Conservation (phyloP, 2,888 invertebrate species). For the Platypus cylindrus region DNA sequence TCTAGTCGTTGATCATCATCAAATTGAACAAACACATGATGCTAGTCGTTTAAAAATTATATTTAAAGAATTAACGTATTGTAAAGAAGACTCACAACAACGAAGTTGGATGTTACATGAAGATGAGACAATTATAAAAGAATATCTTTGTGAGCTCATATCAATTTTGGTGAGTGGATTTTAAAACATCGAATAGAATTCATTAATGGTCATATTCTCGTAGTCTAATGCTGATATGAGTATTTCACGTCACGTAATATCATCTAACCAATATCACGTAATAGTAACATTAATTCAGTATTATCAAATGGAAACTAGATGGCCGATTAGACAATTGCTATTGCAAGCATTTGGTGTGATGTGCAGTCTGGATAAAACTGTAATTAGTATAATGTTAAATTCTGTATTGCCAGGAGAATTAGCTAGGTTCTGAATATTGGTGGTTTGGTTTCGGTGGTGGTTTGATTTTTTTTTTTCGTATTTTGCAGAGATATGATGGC, state of each 20-base stretch:
- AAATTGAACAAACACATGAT: constrained; percentile 73
- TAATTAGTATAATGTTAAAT: constrained; percentile 70
- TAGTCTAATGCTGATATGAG: constrained; percentile 87
- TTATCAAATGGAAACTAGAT: constrained; percentile 91
- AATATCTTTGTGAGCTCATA: constrained; percentile 69
- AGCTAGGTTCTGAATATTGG: constrained; percentile 57
- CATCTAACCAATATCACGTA: constrained; percentile 70
- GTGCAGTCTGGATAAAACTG: constrained; percentile 71
- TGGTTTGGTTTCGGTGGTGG: background rate
- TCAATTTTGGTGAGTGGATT: constrained; percentile 57
- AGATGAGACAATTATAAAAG: constrained; percentile 79
- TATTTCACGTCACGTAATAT: constrained; percentile 73
- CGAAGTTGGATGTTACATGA: constrained; percentile 92
- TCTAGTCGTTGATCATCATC: constrained; percentile 45
- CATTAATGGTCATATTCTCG: constrained; percentile 16
- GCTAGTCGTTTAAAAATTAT: constrained; percentile 71
- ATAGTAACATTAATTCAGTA: constrained; percentile 79
- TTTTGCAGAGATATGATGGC: constrained; percentile 60
- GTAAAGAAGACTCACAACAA: constrained; percentile 91
- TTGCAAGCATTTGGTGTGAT: constrained; percentile 78
- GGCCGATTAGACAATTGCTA: constrained; percentile 71
- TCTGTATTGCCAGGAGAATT: constrained; percentile 85
- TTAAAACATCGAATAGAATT: background rate
- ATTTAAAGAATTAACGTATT: constrained; percentile 70
- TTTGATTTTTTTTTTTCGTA: constrained; percentile 4